Conservation (phyloP, 2,113 vertebrate species). For the Mesembrinibis cayennensis region DNA sequence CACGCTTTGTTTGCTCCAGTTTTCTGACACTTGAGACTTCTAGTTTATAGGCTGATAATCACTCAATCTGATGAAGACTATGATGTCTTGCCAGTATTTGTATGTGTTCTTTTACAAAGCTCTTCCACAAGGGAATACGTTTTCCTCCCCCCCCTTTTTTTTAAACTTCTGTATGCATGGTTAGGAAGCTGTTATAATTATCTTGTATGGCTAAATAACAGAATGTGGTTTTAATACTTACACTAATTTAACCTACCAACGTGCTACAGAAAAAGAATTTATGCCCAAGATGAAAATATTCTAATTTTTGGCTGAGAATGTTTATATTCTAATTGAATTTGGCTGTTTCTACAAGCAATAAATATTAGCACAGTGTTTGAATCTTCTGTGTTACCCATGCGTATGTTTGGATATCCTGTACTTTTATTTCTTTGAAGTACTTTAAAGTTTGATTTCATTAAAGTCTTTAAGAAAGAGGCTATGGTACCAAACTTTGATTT, state of each 20-base stretch:
- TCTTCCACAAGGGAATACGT: neutral
- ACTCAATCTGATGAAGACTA: neutral
- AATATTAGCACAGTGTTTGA: neutral
- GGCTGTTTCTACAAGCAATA: neutral
- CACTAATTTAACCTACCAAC: neutral
- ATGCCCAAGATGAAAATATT: neutral
- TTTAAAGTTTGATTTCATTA: neutral
- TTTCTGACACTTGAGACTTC: neutral
- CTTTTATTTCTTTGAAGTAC: neutral
- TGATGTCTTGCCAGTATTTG: neutral
- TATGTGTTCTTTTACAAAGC: neutral
- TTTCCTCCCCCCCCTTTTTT: neutral
- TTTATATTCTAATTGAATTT: neutral
- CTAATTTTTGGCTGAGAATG: neutral
- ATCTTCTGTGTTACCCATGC: neutral
- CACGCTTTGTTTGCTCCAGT: neutral
- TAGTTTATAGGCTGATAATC: neutral
- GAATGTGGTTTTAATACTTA: neutral
- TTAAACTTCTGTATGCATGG: neutral
- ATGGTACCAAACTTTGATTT: neutral
- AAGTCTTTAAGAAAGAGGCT: neutral
- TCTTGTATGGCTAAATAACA: conserved; percentile 14
- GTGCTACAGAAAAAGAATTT: neutral
- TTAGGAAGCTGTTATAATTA: conserved; percentile 45
- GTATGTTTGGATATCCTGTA: neutral